Base-by-base conservation (phyloP, 2,797 vertebrate genomes). In the Pseudopleuronectes americanus region DNA sequence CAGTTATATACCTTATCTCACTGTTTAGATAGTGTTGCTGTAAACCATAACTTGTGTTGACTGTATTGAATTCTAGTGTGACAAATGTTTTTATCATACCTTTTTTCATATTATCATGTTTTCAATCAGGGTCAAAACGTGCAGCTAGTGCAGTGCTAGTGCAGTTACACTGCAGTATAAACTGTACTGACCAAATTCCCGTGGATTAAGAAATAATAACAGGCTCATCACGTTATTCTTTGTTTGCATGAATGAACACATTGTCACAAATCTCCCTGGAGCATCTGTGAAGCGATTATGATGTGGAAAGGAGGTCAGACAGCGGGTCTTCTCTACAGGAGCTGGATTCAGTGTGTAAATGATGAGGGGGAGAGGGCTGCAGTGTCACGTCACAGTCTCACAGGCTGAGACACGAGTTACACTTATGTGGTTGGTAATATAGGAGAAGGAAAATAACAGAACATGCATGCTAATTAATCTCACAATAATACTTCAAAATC, bases 211-310 rank as follows among this genome's bases (percentile, higher is more conserved):
- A 60, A 62, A 71, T n/a, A 41, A 72, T 58, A 75, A 63, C 22
- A 51, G 38, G 16, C 64, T 68, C 6, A 57, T 80, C 59, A 38
- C 7, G 22, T 61, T 66, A 10, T 76, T 68, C 4, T 66, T 55
- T 56, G 23, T 68, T 41, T 49, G 48, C 72, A 75, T 79, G 68
- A 79, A 49, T 62, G 56, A 79, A 17, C 56, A 22, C 57, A 77
- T 70, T 73, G 68, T 84, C 1, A 8, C 8, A 48, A 67, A 64
- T 70, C 41, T 48, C 17, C 22, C 28, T 8, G 24, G 43, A 77
- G 70, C 76, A 61, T 88, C 79, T 83, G 74, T 63, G 47, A 61
- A 19, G 63, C 59, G 78, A 81, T 79, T 68, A 83, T 66, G 38
- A 62, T 72, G 59, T 65, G 1, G 22, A 81, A 83, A 83, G 26